Percentiles rank a stretch among this genome's conserved stretches.
These are phyloP conservation scores for Psittacula echo DNA, from an alignment of 2,797 vertebrate species.

Conservation along the genomic window DNA sequence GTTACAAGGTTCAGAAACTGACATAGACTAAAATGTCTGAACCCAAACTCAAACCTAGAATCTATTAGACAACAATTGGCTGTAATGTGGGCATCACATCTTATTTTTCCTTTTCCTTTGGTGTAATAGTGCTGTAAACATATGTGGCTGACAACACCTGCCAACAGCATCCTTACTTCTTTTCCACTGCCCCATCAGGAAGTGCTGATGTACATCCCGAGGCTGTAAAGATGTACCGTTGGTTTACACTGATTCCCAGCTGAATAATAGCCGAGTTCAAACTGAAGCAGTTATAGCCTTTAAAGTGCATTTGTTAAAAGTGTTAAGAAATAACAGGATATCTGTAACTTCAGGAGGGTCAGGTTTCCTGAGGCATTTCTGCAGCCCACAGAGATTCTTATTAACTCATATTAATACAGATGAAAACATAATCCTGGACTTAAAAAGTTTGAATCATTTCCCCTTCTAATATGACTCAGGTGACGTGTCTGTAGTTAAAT, in stretches of 20 bases:
- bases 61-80: neutral
- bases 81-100: neutral
- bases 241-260: neutral
- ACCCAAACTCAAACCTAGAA: neutral
- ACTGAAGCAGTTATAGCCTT: neutral
- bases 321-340: neutral
- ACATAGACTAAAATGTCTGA: neutral
- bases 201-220: neutral
- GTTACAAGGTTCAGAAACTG: neutral
- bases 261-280: neutral
- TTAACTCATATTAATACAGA: neutral
- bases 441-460: neutral
- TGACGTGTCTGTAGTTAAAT: neutral
- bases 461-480: neutral
- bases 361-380: neutral
- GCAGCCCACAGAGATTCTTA: neutral
- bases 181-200: neutral
- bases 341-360: neutral
- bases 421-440: neutral
- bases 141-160: neutral
- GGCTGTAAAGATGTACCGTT: neutral
- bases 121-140: neutral
- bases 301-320: neutral
- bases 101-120: neutral
- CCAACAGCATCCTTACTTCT: neutral